Evolutionary conservation across 2,113 vertebrate genomes (phyloP).

Genomic region (Daubentonia madagascariensis): DNA sequence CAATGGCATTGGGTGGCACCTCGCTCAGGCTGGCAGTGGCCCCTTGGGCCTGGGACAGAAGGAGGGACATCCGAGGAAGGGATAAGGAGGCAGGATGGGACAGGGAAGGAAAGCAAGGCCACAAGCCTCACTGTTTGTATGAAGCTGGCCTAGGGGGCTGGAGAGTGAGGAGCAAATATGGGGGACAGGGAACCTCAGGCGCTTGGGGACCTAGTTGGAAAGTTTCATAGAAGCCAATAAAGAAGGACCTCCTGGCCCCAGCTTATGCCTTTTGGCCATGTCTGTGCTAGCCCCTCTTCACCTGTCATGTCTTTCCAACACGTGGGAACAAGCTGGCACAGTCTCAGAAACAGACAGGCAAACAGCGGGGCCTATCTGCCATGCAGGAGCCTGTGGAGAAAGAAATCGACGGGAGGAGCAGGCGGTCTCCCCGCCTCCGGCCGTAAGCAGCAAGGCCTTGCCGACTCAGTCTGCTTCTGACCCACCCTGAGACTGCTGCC

Average conservation of each 20-base stretch:
- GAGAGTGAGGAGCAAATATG: neutral
- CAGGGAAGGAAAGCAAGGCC: neutral
- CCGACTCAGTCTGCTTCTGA: neutral
- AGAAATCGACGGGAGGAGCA: neutral
- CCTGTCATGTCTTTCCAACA: neutral
- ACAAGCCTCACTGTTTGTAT: neutral
- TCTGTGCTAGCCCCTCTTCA: neutral
- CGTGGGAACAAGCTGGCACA: neutral
- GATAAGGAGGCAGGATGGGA: neutral
- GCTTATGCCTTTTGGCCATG: neutral
- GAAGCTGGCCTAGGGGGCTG: neutral
- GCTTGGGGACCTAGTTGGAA: neutral
- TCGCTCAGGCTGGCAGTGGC: neutral
- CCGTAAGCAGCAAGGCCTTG: neutral
- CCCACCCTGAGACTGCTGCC: neutral
- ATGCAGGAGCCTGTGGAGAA: neutral
- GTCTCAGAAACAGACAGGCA: neutral
- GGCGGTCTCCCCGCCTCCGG: neutral
- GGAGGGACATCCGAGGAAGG: accelerated
- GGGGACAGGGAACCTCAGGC: too few species aligned
- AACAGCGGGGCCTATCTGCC: neutral
- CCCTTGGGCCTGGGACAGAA: neutral
- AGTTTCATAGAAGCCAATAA: neutral
- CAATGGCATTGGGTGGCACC: too few species aligned
- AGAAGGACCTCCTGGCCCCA: neutral